Conservation (phyloP, 2,797 vertebrate species). For the Pseudochromis fuscus region DNA sequence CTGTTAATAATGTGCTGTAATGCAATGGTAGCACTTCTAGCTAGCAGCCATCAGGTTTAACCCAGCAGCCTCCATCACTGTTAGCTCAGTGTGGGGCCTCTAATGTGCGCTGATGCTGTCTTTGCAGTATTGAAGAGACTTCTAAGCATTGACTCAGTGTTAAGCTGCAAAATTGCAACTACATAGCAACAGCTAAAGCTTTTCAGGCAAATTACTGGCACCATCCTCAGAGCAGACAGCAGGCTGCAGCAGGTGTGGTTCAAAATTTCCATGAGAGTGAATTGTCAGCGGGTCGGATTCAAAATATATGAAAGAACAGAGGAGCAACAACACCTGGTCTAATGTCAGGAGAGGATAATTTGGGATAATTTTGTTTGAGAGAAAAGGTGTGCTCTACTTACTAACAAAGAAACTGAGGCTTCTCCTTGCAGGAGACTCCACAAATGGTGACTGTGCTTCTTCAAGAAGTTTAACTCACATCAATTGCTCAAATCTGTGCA, state of each 20-base stretch:
- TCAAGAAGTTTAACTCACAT: not conserved
- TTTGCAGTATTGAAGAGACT: too few relatives aligned
- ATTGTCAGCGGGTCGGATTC: not conserved
- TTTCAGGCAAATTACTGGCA: not conserved
- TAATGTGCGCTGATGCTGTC: too few relatives aligned
- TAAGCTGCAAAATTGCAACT: not conserved
- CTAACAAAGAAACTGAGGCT: not conserved
- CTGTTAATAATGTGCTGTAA: slow-evolving; percentile 6
- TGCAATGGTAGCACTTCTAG: slow-evolving; percentile 18
- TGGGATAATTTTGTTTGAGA: slow-evolving; percentile 1
- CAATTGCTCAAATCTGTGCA: not conserved
- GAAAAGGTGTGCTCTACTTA: not conserved
- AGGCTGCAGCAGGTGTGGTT: not conserved
- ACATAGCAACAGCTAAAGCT: not conserved
- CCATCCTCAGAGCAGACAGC: not conserved
- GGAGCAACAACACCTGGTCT: not conserved
- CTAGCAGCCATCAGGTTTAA: slow-evolving; percentile 5
- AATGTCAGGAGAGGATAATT: not conserved
- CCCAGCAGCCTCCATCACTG: not conserved
- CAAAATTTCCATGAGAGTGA: not conserved
- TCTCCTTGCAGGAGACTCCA: not conserved
- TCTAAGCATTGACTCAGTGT: not conserved
- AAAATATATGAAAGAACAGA: not conserved
- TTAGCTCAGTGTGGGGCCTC: too few relatives aligned
- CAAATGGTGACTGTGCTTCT: too few relatives aligned